These are phyloP conservation scores for Rhinoderma darwinii DNA, from an alignment of 2,113 vertebrate species.

Conservation along the genomic window DNA sequence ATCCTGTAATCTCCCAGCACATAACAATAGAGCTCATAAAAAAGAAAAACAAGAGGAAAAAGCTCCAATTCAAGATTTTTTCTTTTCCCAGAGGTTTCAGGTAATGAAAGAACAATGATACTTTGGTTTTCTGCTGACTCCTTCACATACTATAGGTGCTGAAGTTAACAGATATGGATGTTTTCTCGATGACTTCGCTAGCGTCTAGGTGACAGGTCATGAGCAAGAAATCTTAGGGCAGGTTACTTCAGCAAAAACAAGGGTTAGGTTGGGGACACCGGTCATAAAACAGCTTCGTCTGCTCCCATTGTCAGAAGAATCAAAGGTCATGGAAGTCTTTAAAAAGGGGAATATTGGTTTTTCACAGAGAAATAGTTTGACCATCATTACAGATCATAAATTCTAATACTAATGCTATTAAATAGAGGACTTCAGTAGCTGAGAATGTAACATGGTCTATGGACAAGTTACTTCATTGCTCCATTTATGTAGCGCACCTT, in stretches of 20 bases:
- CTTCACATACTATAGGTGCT: constrained; percentile 4
- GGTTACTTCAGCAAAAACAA: background rate
- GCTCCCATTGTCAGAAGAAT: background rate
- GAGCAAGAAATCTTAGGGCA: background rate
- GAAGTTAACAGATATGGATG: background rate
- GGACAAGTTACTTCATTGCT: too few species aligned
- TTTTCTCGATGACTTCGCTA: constrained; percentile 7
- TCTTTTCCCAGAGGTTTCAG: constrained; percentile 26
- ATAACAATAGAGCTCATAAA: constrained; percentile 49
- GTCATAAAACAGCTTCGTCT: background rate
- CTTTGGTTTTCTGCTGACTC: constrained; percentile 25
- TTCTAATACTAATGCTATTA: background rate
- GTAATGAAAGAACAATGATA: constrained; percentile 9
- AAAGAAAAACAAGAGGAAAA: constrained; percentile 2
- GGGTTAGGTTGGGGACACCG: too few species aligned
- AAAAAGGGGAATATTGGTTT: background rate
- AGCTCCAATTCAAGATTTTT: background rate
- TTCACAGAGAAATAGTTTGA: background rate
- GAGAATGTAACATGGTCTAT: background rate
- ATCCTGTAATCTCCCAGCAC: constrained; percentile 50
- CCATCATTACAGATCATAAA: background rate
- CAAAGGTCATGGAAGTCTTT: background rate
- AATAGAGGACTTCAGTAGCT: background rate
- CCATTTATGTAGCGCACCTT: too few species aligned
- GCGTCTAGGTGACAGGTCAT: constrained; percentile 14